Percentiles rank a stretch among this genome's conserved stretches.
phyloP scores from a whole-genome alignment of 2,888 invertebrate genomes.

The Chirona hameri region DNA sequence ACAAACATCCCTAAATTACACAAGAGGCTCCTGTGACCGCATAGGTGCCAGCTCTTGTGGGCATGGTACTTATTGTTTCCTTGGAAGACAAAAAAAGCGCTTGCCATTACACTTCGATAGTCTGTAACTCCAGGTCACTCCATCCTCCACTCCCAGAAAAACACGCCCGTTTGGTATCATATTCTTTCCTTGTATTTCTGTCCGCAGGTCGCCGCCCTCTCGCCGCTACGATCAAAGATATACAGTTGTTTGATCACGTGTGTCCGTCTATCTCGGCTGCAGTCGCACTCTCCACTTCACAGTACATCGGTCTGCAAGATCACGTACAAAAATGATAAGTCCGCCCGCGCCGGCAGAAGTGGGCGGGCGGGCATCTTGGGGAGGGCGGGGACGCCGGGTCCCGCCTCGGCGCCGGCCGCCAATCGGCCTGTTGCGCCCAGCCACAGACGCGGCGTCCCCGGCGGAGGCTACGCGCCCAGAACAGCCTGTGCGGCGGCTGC shows the following conservation, averaged over 20 bases:
- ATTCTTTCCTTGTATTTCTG: conserved; percentile 28
- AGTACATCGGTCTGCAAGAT: conserved; percentile 13
- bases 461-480: neutral
- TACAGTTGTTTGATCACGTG: neutral
- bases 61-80: no score
- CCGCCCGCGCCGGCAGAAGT: neutral
- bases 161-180: neutral
- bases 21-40: no score
- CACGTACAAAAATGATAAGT: conserved; percentile 29
- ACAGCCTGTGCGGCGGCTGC: neutral
- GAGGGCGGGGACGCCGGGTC: neutral
- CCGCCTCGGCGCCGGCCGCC: no score
- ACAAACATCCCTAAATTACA: no score
- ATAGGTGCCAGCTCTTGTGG: no score
- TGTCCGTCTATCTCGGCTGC: neutral
- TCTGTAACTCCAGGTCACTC: no score
- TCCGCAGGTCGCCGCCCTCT: neutral
- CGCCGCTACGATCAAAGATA: neutral
- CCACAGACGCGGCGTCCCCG: neutral
- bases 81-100: no score
- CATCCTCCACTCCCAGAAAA: neutral
- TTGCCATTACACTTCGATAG: no score
- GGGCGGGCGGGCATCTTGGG: neutral
- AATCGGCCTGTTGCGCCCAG: neutral
- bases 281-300: neutral